Evolutionary conservation across 2,797 vertebrate genomes (phyloP), one percentile per base, ranked within the genome.

Genomic region (Allobates femoralis): DNA sequence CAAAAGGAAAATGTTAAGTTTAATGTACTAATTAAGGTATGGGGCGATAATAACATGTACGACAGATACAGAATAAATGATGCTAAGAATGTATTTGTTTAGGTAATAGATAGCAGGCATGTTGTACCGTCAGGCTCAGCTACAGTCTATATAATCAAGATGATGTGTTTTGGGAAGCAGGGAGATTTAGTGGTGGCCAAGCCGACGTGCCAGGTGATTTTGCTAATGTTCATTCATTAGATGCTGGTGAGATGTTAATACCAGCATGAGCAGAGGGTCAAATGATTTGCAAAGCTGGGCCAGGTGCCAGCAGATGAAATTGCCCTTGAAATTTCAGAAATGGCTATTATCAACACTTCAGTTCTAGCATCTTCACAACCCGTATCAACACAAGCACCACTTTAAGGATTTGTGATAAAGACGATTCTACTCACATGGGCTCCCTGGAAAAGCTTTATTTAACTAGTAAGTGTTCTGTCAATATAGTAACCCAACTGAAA

Each of bases 161-260:
- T 81, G 83, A 81, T 84, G 67, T 56, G 86, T 62, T 80, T 81
- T 66, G 69, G 86, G 78, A 88, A 66, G n/a, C 26, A 3, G 50
- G 60, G 71, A 88, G 83, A 85, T 88, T 76, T 85, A 85, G 50
- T 78, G 71, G 71, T 88, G 83, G 83, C 71, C 77, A 87, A 76
- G 56, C 67, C 41, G 41, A 80, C 41, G 77, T 84, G 81, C 82
- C 83, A 85, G 71, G 83, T 88, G 87, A 88, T 88, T 85, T 81
- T 85, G 60, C 78, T 88, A 88, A 88, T 88, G 87, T 81, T 88
- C 87, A 85, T 88, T 85, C 87, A 88, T 88, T 88, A 88, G 83
- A 85, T 81, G 55, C 78, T 85, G 83, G 83, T 85, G 83, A 88
- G 87, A 85, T 88, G 83, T 88, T 85, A 85, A 88, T 85, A 67